A percentile compares a stretch with the other conserved stretches of the same genome.
Evolutionary conservation across 2,113 vertebrate genomes (phyloP).

Genomic region (Leptocoma aspasia): DNA sequence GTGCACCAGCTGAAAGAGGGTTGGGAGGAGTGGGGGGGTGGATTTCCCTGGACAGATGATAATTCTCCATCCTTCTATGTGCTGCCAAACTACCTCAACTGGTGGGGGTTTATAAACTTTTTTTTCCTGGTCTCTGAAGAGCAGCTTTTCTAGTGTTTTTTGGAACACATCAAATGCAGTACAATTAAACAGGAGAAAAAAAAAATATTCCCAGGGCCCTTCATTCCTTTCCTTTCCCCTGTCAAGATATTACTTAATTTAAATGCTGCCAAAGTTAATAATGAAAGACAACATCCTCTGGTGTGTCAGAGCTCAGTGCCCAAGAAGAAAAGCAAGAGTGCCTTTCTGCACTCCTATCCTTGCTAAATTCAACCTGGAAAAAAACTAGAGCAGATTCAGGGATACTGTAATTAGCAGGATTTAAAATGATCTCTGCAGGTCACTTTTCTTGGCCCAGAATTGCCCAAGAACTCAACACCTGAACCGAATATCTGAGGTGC

Average conservation of each 20-base stretch:
- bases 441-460: conserved; percentile 27
- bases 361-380: conserved; percentile 21
- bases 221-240: conserved; percentile 30
- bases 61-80: conserved; percentile 38
- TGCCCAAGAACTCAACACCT: not conserved
- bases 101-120: conserved; percentile 28
- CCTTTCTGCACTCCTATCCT: not conserved
- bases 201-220: conserved; percentile 32
- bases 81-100: conserved; percentile 55
- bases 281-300: not conserved
- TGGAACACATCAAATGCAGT: conserved; percentile 41
- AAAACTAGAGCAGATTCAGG: conserved; percentile 25
- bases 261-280: conserved; percentile 56
- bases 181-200: conserved; percentile 44
- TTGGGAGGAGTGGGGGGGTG: conserved; percentile 18
- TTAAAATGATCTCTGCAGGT: conserved; percentile 15
- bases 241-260: conserved; percentile 65
- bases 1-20: conserved; percentile 47
- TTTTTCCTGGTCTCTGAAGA: conserved; percentile 13
- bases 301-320: not conserved
- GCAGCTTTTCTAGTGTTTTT: conserved; percentile 27
- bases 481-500: not conserved
- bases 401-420: conserved; percentile 20
- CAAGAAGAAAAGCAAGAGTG: not conserved
- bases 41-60: conserved; percentile 59